Percentiles rank a stretch among this genome's conserved stretches.
Conservation (phyloP, 1,140 invertebrate genomes). For the Kradibia gibbosae region DNA sequence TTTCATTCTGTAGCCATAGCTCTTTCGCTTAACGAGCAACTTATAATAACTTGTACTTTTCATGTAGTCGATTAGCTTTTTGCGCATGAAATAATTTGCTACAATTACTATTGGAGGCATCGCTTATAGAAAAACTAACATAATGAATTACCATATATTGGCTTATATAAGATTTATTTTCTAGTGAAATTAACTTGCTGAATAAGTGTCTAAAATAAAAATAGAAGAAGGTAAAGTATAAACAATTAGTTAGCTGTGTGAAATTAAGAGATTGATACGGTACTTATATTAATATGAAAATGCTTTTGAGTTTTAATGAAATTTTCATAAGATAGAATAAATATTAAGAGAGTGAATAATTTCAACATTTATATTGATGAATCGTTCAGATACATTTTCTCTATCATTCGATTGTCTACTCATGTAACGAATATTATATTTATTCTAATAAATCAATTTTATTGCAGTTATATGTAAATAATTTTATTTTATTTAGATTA, state of each 20-base stretch:
- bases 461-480: no score
- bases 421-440: no score
- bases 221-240: background rate
- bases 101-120: no score
- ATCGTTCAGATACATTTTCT: constrained; percentile 8
- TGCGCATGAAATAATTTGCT: background rate
- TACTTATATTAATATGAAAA: constrained; percentile 48
- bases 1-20: no score
- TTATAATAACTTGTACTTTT: constrained; percentile 12
- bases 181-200: background rate
- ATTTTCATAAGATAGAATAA: background rate
- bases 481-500: no score
- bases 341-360: constrained; percentile 50
- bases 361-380: constrained; percentile 32
- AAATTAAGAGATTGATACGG: constrained; percentile 44
- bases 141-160: background rate
- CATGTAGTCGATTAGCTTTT: background rate
- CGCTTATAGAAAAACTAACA: background rate
- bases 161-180: background rate
- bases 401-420: no score
- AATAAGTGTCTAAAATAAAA: background rate
- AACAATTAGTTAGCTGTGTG: background rate
- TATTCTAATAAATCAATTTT: no score
- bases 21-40: constrained; percentile 11
- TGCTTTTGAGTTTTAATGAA: constrained; percentile 50